Conservation (phyloP, 1,140 invertebrate genomes). For the Philotrypesis tridentata region DNA sequence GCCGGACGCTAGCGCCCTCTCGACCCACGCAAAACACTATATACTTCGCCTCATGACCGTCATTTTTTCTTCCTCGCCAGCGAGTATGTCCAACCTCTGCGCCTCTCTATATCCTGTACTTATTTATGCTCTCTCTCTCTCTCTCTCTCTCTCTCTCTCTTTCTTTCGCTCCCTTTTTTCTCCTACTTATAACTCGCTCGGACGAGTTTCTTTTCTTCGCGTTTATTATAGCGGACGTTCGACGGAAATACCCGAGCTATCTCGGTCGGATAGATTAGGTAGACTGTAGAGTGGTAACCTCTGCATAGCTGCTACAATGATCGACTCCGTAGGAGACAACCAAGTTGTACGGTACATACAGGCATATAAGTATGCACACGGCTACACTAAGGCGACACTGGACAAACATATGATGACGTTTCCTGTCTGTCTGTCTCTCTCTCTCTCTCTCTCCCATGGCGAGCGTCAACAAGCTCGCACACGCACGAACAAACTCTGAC, state of each 20-base stretch:
- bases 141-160: neutral
- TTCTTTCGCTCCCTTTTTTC: neutral
- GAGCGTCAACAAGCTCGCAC: neutral
- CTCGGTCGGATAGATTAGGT: neutral
- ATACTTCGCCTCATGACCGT: neutral
- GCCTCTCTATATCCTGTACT: no score
- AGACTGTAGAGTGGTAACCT: neutral
- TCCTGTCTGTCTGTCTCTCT: neutral
- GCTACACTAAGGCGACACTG: neutral
- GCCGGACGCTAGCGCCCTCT: neutral
- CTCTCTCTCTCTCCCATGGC: neutral
- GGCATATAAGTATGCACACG: no score
- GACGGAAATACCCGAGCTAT: neutral
- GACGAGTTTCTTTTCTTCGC: neutral
- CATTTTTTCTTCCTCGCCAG: neutral
- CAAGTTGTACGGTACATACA: no score
- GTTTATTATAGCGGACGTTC: neutral
- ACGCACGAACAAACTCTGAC: no score
- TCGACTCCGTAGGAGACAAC: neutral
- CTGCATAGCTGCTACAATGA: neutral
- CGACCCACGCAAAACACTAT: neutral
- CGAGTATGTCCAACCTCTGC: neutral
- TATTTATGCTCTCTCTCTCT: no score
- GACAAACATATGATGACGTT: neutral
- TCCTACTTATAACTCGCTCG: neutral